phyloP scores from a whole-genome alignment of 2,113 vertebrate genomes.

The Strix aluco region DNA sequence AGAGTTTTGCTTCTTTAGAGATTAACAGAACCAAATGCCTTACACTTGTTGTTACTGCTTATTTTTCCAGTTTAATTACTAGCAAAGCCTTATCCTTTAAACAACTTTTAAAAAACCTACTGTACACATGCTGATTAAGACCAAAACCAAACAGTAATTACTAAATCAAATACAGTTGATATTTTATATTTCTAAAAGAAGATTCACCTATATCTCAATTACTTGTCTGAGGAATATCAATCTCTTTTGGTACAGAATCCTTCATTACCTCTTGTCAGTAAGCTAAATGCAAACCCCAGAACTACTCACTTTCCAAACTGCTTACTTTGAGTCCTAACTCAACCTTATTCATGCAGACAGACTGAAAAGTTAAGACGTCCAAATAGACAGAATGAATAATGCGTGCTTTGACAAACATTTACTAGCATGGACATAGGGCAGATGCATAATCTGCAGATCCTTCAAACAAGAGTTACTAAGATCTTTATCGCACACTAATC shows the following conservation, averaged over 20 bases:
- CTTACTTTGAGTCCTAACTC: not conserved
- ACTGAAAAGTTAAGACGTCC: not conserved
- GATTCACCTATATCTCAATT: not conserved
- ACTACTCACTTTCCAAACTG: not conserved
- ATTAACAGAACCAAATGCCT: not conserved
- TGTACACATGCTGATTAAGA: not conserved
- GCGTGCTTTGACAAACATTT: not conserved
- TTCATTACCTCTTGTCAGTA: not conserved
- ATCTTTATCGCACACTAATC: not conserved
- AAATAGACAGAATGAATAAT: not conserved
- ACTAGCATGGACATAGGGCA: not conserved
- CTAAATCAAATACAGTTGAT: not conserved
- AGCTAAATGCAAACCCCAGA: not conserved
- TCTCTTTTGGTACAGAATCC: not conserved
- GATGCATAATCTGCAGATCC: not conserved
- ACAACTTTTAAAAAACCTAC: not conserved
- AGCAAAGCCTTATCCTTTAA: not conserved
- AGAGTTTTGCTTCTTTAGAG: not conserved
- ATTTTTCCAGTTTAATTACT: not conserved
- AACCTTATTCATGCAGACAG: not conserved
- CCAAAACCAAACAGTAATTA: not conserved
- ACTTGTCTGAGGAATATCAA: not conserved
- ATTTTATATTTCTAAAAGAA: not conserved
- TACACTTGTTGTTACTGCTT: not conserved
- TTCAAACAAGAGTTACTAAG: not conserved